A percentile compares a stretch with the other conserved stretches of the same genome.
These are phyloP conservation scores for Mycetomoellerius zeteki DNA, from an alignment of 1,140 invertebrate species.

Conservation along the genomic window DNA sequence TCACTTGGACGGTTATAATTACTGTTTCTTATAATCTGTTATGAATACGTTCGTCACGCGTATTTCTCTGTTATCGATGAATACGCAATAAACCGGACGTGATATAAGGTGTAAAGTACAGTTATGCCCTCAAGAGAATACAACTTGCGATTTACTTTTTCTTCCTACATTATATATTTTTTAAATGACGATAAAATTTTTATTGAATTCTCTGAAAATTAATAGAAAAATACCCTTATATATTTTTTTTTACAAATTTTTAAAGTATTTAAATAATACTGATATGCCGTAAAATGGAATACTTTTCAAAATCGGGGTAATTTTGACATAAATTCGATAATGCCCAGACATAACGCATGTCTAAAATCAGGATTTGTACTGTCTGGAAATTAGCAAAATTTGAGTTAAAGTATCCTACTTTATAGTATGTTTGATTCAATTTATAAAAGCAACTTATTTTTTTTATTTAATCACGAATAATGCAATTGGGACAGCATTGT, in stretches of 20 bases:
- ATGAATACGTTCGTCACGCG: slow-evolving; percentile 45
- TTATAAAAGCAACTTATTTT: not conserved
- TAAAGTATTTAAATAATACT: not conserved
- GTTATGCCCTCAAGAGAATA: not conserved
- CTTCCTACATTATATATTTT: not conserved
- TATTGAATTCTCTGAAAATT: not conserved
- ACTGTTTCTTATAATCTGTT: slow-evolving; percentile 45
- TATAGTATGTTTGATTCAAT: not conserved
- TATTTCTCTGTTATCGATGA: slow-evolving; percentile 56
- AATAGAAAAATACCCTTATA: not conserved
- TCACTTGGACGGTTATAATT: slow-evolving; percentile 53
- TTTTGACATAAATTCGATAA: too few species aligned
- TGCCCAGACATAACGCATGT: too few species aligned
- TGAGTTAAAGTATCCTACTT: too few species aligned
- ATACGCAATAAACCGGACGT: slow-evolving; percentile 45
- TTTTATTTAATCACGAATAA: not conserved
- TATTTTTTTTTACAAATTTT: too few species aligned
- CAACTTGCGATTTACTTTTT: not conserved
- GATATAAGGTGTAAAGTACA: slow-evolving; percentile 37
- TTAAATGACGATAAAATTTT: not conserved
- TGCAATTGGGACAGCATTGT: not conserved
- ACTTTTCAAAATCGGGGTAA: too few species aligned
- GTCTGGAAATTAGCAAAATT: too few species aligned
- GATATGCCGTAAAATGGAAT: not conserved
- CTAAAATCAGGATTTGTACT: too few species aligned